Evolutionary conservation across 2,113 vertebrate genomes (phyloP).

Genomic region (Heterotis niloticus): DNA sequence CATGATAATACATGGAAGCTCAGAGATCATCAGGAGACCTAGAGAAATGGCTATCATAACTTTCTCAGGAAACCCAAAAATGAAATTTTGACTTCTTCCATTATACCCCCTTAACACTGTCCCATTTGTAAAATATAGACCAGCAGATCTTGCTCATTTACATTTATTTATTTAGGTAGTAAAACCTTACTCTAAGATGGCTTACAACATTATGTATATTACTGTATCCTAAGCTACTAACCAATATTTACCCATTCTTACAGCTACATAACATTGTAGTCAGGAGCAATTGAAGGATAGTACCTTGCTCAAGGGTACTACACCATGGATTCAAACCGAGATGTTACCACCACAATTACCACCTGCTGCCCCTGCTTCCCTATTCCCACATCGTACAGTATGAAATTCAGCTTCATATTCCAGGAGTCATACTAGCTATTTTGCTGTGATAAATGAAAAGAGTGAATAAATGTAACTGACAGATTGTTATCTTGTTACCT

Average conservation of each 20-base stretch:
- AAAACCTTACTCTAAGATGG: no score
- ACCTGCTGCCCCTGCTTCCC: not conserved
- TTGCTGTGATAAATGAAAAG: not conserved
- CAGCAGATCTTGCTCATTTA: not conserved
- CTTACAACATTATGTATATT: no score
- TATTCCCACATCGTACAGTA: conserved; percentile 21
- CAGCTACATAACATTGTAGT: no score
- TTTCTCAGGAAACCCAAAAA: not conserved
- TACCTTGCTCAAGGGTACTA: no score
- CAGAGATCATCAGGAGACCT: not conserved
- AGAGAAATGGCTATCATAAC: not conserved
- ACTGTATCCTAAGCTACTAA: no score
- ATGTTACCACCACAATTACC: no score
- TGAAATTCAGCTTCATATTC: conserved; percentile 1
- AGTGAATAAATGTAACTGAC: not conserved
- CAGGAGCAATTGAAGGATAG: no score
- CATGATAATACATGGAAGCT: not conserved
- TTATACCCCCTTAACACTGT: not conserved
- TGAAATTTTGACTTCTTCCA: not conserved
- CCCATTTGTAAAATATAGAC: conserved; percentile 17
- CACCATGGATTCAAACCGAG: no score
- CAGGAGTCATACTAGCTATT: not conserved
- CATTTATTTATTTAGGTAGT: no score
- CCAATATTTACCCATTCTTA: no score
- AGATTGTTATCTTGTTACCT: not conserved